Evolutionary conservation across 2,888 invertebrate genomes (phyloP).

Genomic region (Oscheius sp.): DNA sequence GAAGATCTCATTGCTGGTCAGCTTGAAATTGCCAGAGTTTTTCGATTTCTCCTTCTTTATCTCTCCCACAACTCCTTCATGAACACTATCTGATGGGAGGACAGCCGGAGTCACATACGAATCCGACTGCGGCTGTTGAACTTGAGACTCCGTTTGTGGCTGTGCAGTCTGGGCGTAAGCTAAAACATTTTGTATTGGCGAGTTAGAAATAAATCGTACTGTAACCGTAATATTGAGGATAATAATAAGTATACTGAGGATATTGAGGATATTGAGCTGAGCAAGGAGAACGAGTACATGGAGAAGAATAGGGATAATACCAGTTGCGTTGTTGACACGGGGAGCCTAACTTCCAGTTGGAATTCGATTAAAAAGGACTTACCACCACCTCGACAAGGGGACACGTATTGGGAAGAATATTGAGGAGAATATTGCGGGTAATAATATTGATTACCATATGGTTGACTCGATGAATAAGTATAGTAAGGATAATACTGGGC

Average conservation of each 20-base stretch:
- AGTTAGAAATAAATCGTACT: background rate
- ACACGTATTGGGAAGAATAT: background rate
- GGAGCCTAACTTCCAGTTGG: background rate
- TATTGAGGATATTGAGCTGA: background rate
- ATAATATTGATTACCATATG: background rate
- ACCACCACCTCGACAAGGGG: background rate
- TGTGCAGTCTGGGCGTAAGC: slow-evolving; percentile 2
- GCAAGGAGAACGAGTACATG: slow-evolving; percentile 3
- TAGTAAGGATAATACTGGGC: background rate
- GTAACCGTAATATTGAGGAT: slow-evolving; percentile 9
- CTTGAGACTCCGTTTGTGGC: slow-evolving; percentile 4
- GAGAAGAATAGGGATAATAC: background rate
- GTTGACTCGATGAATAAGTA: too few relatives aligned
- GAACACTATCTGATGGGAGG: too few relatives aligned
- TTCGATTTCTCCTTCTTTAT: too few relatives aligned
- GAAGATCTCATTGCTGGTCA: background rate
- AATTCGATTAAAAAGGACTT: background rate
- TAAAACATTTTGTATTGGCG: too few relatives aligned
- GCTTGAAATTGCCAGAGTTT: too few relatives aligned
- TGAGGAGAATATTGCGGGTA: slow-evolving; percentile 5
- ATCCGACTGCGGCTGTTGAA: background rate
- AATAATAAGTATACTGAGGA: background rate
- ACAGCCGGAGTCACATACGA: too few relatives aligned
- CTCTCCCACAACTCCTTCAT: too few relatives aligned
- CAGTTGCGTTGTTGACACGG: background rate